Percentiles rank a stretch among this genome's conserved stretches.
Conservation (phyloP, 2,113 vertebrate genomes). For the Nothoprocta pentlandii region DNA sequence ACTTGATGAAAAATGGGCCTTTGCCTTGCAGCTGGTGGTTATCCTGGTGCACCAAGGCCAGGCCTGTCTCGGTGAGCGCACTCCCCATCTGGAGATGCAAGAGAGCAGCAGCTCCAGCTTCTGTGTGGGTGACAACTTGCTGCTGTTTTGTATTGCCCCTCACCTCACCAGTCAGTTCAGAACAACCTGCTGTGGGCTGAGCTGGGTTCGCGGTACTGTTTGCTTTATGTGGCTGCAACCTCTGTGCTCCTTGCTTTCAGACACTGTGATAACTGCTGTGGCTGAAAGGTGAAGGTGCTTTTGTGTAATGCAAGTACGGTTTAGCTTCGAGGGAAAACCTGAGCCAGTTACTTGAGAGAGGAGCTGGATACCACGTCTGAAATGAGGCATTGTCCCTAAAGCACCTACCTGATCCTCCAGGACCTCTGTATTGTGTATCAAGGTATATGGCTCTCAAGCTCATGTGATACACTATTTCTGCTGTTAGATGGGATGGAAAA, state of each 20-base stretch:
- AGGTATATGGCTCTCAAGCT: not conserved
- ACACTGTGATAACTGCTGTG: not conserved
- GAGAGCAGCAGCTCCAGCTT: not conserved
- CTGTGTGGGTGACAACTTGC: not conserved
- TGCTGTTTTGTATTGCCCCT: not conserved
- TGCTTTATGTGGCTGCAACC: not conserved
- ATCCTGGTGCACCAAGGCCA: not conserved
- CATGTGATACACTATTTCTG: not conserved
- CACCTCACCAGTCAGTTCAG: not conserved
- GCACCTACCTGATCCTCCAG: accelerated
- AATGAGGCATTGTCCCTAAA: not conserved
- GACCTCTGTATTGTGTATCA: not conserved
- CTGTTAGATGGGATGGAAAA: not conserved
- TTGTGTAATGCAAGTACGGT: not conserved
- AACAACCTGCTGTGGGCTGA: not conserved
- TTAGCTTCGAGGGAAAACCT: not conserved
- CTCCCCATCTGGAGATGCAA: not conserved
- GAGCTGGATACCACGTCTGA: not conserved
- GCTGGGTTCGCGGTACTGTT: not conserved
- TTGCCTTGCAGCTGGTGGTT: not conserved
- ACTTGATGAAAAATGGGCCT: not conserved
- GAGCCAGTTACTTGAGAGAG: not conserved
- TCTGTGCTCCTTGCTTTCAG: not conserved
- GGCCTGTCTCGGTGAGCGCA: not conserved
- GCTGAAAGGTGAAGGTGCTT: not conserved